Base-by-base conservation (phyloP, 1,140 invertebrate genomes). In the Kradibia gibbosae region DNA sequence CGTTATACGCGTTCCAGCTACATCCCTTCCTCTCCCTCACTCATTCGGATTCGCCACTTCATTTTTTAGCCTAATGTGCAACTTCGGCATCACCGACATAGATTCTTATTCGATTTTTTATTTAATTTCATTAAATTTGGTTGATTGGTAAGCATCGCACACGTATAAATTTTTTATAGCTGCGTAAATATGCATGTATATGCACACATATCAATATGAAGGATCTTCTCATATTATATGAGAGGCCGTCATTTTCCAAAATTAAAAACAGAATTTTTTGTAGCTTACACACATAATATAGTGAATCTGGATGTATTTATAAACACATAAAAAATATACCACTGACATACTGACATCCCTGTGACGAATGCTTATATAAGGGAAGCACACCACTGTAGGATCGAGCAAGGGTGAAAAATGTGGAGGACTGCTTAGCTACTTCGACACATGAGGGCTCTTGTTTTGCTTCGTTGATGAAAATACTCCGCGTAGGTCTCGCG, bases 31-130 rank as follows among this genome's bases (percentile, higher is more conserved):
- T 72, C 62, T 73, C 48, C 13, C 48, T 73, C 22, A 28, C 71
- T 72, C 71, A 5, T 17, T 67, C 22, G 22, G n/a, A 39, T 45
- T 42, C n/a, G 42, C 31, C 31, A 36, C 34, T n/a, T 74, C 53
- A 34, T 31, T 65, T 13, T 72, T 55, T 22, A 39, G 17, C 50
- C 50, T 28, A 22, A 28, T 45, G 31, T 55, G 45, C 72, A 74
- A n/a, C 48, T 55, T 74, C 28, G 50, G 31, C 50, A 74, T 55
- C 50, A 55, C 50, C 4, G 48, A 72, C 31, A 55, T 55, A 50
- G 50, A 45, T 25, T 62, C 7, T 11, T n/a, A n/a, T n/a, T n/a
- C n/a, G 28, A 1, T 42, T 70, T 70, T 70, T 70, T 20, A 55
- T 74, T 74, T 53, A 25, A 1, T 31, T 34, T 34, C 17, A 36